These are phyloP conservation scores for Leuciscus idus DNA, from an alignment of 2,113 vertebrate genomes.

Conservation along the genomic window DNA sequence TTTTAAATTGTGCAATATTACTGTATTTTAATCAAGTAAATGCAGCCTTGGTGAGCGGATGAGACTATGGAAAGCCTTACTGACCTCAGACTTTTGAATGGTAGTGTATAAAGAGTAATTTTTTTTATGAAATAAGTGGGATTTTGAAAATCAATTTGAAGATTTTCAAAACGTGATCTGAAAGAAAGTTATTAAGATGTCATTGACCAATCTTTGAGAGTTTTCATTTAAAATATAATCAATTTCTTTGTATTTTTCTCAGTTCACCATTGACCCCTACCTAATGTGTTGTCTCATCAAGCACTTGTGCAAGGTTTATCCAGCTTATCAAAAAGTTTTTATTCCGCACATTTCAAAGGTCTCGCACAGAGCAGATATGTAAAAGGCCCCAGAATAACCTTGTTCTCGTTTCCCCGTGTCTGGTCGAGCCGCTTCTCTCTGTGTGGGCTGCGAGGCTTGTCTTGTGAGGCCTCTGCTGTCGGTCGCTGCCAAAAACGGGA, in stretches of 20 bases:
- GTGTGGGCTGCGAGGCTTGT: slow-evolving; percentile 34
- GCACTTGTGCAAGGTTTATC: background rate
- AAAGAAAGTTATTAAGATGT: background rate
- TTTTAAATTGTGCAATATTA: background rate
- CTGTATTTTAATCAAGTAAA: background rate
- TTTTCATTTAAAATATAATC: too few species aligned
- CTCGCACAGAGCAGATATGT: slow-evolving; percentile 19
- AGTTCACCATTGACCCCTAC: background rate
- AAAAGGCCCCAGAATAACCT: background rate
- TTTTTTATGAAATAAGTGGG: background rate
- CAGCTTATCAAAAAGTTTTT: background rate
- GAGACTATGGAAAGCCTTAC: background rate
- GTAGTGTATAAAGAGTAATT: background rate
- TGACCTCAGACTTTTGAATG: background rate
- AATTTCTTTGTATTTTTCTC: background rate
- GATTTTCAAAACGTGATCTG: background rate
- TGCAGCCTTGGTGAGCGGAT: background rate
- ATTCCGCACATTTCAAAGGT: background rate
- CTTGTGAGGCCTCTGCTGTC: slow-evolving; percentile 6
- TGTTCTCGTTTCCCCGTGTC: background rate
- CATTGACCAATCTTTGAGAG: background rate
- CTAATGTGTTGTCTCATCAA: background rate
- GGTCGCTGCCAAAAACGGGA: slow-evolving; percentile 46
- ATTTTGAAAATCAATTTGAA: background rate
- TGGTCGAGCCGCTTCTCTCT: slow-evolving; percentile 14